phyloP scores from a whole-genome alignment of 2,113 vertebrate species.

The Bos indicus region DNA sequence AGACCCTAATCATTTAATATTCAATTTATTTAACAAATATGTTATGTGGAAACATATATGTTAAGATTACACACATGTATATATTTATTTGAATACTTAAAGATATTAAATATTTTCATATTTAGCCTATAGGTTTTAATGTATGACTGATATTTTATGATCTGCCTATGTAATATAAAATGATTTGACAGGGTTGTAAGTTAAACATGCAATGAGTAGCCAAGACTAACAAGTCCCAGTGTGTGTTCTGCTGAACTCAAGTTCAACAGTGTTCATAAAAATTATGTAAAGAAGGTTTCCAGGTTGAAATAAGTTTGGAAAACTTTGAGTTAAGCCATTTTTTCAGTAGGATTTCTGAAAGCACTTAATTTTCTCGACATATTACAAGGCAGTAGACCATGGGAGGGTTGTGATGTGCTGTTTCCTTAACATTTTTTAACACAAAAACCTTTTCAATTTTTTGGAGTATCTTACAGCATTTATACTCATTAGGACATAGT shows the following conservation, averaged over 20 bases:
- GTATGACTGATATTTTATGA: neutral
- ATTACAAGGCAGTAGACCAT: neutral
- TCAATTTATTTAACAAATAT: neutral
- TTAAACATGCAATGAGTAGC: neutral
- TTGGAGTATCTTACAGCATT: neutral
- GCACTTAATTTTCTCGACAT: neutral
- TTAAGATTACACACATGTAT: neutral
- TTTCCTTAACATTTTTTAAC: neutral
- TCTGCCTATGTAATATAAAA: neutral
- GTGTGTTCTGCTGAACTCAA: neutral
- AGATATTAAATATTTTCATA: neutral
- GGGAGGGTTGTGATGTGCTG: neutral
- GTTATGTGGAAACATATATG: neutral
- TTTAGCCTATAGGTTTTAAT: neutral
- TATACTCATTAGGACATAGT: neutral
- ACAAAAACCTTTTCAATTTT: neutral
- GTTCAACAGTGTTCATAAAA: neutral
- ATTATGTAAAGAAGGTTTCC: neutral
- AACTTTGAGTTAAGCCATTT: neutral
- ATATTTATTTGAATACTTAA: conserved; percentile 17
- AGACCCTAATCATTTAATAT: neutral
- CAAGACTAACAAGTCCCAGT: neutral
- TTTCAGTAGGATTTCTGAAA: neutral
- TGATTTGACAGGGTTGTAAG: neutral
- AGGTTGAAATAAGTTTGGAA: conserved; percentile 3